Percentiles rank a stretch among this genome's conserved stretches.
These are phyloP conservation scores for Pygmarrhopalites habei DNA, from an alignment of 1,140 invertebrate species.

Conservation along the genomic window DNA sequence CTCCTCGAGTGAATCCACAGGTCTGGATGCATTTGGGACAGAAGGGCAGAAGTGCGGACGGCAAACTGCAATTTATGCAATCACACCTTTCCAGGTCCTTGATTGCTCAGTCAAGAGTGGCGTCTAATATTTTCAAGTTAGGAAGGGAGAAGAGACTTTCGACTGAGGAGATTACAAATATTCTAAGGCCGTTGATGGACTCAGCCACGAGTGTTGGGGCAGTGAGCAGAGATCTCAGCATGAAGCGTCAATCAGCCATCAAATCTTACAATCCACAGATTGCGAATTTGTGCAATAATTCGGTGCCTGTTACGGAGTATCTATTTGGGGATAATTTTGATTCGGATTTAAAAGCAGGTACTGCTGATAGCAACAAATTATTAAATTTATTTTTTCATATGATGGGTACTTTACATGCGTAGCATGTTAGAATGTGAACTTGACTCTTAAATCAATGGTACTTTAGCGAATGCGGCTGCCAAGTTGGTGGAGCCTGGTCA, in stretches of 20 bases:
- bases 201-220: background rate
- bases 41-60: slow-evolving; percentile 1
- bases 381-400: background rate
- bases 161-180: background rate
- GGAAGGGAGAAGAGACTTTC: background rate
- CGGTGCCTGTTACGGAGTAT: slow-evolving; percentile 7
- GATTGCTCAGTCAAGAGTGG: background rate
- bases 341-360: slow-evolving; percentile 13
- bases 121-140: slow-evolving; percentile 6
- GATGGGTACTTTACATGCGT: background rate
- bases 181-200: slow-evolving; percentile 6
- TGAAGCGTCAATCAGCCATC: background rate
- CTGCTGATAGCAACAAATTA: background rate
- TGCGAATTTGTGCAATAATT: slow-evolving; percentile 2
- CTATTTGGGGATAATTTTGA: too few species aligned
- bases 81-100: background rate
- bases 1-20: slow-evolving; percentile 17
- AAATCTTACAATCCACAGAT: background rate
- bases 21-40: slow-evolving; percentile 13
- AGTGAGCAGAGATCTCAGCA: background rate
- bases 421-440: background rate
- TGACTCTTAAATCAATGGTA: background rate
- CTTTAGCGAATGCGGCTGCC: too few species aligned
- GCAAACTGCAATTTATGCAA: background rate
- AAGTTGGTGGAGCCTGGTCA: too few species aligned